Evolutionary conservation across 2,113 vertebrate genomes (phyloP).

Genomic region (Chaetura pelagica): DNA sequence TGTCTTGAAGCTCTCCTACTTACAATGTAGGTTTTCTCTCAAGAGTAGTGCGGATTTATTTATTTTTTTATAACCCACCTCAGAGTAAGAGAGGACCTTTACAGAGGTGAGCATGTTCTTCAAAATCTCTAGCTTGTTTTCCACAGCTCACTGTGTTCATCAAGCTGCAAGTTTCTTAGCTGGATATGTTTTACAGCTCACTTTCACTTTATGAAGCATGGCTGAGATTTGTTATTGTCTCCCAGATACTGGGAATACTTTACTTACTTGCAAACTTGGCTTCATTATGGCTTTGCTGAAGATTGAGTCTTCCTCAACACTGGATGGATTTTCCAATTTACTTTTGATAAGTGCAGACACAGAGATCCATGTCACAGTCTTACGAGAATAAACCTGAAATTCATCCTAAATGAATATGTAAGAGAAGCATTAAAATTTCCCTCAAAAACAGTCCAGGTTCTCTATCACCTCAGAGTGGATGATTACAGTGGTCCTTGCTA

Average conservation of each 20-base stretch:
- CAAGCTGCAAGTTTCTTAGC: not conserved
- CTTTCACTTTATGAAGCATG: not conserved
- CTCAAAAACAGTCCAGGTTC: not conserved
- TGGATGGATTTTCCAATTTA: not conserved
- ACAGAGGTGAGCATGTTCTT: not conserved
- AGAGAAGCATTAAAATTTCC: not conserved
- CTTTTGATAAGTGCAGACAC: slow-evolving; percentile 49
- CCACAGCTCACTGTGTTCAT: not conserved
- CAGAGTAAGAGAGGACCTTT: not conserved
- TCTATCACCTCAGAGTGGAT: not conserved
- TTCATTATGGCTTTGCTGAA: slow-evolving; percentile 74
- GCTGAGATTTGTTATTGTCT: not conserved
- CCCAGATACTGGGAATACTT: slow-evolving; percentile 13
- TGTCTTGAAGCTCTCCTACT: not conserved
- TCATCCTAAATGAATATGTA: slow-evolving; percentile 74
- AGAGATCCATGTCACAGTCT: slow-evolving; percentile 73
- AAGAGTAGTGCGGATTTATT: not conserved
- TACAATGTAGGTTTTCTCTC: not conserved
- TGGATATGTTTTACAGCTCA: not conserved
- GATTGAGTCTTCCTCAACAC: slow-evolving; percentile 64
- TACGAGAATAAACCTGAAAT: slow-evolving; percentile 74
- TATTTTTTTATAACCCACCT: not conserved
- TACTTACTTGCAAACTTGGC: slow-evolving; percentile 76
- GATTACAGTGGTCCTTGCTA: not conserved
- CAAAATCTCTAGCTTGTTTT: not conserved